These are phyloP conservation scores for Enteromius mattozi DNA, from an alignment of 2,797 vertebrate species.

Conservation along the genomic window DNA sequence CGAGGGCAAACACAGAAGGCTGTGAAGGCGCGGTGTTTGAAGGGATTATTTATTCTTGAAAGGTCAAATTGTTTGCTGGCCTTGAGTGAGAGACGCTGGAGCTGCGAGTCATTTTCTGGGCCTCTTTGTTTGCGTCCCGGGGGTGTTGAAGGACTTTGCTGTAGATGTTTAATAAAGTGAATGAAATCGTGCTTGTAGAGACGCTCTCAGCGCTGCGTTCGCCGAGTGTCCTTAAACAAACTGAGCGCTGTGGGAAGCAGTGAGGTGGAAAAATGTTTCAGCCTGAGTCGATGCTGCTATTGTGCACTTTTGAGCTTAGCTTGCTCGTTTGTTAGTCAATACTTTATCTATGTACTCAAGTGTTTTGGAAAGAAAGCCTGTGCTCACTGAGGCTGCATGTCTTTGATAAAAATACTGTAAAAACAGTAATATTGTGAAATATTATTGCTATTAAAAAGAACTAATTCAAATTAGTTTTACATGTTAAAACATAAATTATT, in stretches of 20 bases:
- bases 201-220: background rate
- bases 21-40: constrained; percentile 39
- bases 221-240: constrained; percentile 17
- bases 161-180: constrained; percentile 46
- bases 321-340: background rate
- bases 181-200: constrained; percentile 35
- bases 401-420: background rate
- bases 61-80: constrained; percentile 50
- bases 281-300: background rate
- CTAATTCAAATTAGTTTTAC: background rate
- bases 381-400: background rate
- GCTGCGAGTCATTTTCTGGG: background rate
- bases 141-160: constrained; percentile 36
- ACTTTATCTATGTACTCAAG: background rate
- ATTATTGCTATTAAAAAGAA: background rate
- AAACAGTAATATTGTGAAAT: background rate
- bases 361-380: background rate
- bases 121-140: constrained; percentile 39
- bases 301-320: background rate
- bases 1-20: constrained; percentile 37
- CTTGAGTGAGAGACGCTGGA: constrained; percentile 15
- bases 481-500: no score
- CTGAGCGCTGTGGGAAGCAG: constrained; percentile 7
- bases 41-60: constrained; percentile 45
- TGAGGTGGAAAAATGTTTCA: constrained; percentile 26